phyloP scores from a whole-genome alignment of 2,888 invertebrate species.

The Notodonta ziczac region DNA sequence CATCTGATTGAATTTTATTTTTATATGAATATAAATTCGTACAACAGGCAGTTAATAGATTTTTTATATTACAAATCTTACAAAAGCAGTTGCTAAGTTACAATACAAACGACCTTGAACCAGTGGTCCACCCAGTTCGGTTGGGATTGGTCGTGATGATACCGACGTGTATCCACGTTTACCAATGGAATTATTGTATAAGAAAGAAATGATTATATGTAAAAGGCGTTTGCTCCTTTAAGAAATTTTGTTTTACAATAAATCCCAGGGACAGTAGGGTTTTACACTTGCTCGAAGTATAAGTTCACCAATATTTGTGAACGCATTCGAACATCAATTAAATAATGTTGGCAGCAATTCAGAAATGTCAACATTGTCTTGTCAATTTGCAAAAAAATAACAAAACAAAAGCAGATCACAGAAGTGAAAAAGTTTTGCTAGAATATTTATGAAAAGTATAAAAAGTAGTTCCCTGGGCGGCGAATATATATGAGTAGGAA shows the following conservation, averaged over 20 bases:
- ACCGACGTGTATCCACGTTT: too few species aligned
- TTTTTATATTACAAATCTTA: constrained; percentile 33
- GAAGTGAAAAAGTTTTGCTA: constrained; percentile 13
- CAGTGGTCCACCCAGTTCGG: too few species aligned
- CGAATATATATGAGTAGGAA: constrained; percentile 42
- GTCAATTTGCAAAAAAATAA: constrained; percentile 2
- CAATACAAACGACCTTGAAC: constrained; percentile 20
- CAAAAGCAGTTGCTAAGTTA: constrained; percentile 62
- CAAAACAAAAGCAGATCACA: constrained; percentile 32
- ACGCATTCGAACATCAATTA: constrained; percentile 14
- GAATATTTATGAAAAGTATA: background rate
- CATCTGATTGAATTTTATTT: constrained; percentile 51
- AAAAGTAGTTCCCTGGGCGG: background rate
- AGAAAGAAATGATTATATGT: too few species aligned
- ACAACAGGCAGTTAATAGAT: constrained; percentile 61
- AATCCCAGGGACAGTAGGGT: too few species aligned
- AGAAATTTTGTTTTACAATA: too few species aligned
- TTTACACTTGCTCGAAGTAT: background rate
- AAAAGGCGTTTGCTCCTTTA: too few species aligned
- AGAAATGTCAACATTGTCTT: constrained; percentile 10
- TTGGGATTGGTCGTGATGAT: too few species aligned
- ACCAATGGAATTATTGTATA: too few species aligned
- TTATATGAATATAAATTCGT: constrained; percentile 69
- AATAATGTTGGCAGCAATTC: constrained; percentile 19
- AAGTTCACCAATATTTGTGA: constrained; percentile 4